These are phyloP conservation scores for Ischnura elegans DNA, from an alignment of 2,888 invertebrate genomes.

Conservation along the genomic window DNA sequence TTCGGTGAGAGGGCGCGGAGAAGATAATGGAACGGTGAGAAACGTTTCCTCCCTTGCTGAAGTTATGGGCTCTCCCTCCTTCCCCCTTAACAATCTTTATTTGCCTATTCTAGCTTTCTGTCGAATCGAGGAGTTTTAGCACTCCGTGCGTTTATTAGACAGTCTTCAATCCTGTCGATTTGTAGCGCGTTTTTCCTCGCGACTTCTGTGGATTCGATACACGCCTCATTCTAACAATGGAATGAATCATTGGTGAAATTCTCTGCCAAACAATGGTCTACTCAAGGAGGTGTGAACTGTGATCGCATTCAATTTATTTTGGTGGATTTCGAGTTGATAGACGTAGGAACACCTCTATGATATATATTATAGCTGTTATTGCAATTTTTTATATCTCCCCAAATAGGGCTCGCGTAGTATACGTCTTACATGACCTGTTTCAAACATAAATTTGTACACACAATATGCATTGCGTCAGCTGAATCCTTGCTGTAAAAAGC, in stretches of 20 bases:
- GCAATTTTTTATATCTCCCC: too few relatives aligned
- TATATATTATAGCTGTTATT: too few relatives aligned
- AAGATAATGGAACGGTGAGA: constrained; percentile 66
- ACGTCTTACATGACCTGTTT: too few relatives aligned
- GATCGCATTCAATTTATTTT: too few relatives aligned
- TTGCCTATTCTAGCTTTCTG: constrained; percentile 45
- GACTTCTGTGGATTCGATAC: not conserved
- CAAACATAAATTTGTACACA: too few relatives aligned
- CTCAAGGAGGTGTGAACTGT: too few relatives aligned
- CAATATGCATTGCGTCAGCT: too few relatives aligned
- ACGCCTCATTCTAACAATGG: not conserved
- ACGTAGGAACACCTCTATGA: too few relatives aligned
- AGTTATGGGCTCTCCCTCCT: constrained; percentile 33
- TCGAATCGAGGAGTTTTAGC: constrained; percentile 43
- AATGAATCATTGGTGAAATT: not conserved
- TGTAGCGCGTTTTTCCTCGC: not conserved
- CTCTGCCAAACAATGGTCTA: not conserved
- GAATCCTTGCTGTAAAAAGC: too few relatives aligned
- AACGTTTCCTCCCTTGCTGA: constrained; percentile 44
- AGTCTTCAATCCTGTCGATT: not conserved
- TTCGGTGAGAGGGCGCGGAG: not conserved
- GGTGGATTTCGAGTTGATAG: too few relatives aligned
- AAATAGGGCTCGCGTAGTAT: too few relatives aligned
- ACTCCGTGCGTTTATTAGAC: constrained; percentile 46
- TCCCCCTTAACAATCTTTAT: not conserved